Conservation (phyloP, 1,140 invertebrate species). For the Cotesia vestalis region DNA sequence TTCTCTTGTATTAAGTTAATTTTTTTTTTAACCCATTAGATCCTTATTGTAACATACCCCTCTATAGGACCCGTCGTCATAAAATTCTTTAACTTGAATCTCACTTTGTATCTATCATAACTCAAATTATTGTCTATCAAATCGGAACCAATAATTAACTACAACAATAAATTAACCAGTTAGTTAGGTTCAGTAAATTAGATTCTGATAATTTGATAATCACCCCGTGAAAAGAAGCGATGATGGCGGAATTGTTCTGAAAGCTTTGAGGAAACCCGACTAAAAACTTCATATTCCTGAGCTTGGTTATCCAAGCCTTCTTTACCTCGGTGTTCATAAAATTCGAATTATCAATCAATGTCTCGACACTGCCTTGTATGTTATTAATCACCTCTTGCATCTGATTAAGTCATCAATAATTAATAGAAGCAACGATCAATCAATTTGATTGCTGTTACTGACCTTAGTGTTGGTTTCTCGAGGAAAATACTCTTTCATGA, state of each 20-base stretch:
- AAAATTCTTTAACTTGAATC: constrained; percentile 51
- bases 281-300: constrained; percentile 73
- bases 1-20: too few relatives aligned
- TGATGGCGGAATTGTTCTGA: constrained; percentile 67
- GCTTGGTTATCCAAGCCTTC: constrained; percentile 73
- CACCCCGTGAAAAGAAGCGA: constrained; percentile 71
- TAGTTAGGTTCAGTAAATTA: not conserved
- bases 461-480: constrained; percentile 22
- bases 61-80: too few relatives aligned
- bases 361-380: constrained; percentile 77
- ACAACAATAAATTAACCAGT: constrained; percentile 20
- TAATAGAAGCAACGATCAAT: constrained; percentile 12
- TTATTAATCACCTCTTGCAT: constrained; percentile 80
- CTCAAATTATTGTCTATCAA: constrained; percentile 72
- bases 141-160: constrained; percentile 57
- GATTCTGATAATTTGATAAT: constrained; percentile 33
- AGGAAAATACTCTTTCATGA: constrained; percentile 34
- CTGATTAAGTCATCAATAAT: constrained; percentile 52
- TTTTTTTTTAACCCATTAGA: too few relatives aligned
- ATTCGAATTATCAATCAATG: constrained; percentile 71
- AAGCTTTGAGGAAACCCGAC: constrained; percentile 82
- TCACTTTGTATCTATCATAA: constrained; percentile 49
- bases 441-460: constrained; percentile 5
- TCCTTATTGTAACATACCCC: too few relatives aligned
- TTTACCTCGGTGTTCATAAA: constrained; percentile 87